Base-by-base conservation (phyloP, 2,888 invertebrate species). In the Pimpla rufipes region DNA sequence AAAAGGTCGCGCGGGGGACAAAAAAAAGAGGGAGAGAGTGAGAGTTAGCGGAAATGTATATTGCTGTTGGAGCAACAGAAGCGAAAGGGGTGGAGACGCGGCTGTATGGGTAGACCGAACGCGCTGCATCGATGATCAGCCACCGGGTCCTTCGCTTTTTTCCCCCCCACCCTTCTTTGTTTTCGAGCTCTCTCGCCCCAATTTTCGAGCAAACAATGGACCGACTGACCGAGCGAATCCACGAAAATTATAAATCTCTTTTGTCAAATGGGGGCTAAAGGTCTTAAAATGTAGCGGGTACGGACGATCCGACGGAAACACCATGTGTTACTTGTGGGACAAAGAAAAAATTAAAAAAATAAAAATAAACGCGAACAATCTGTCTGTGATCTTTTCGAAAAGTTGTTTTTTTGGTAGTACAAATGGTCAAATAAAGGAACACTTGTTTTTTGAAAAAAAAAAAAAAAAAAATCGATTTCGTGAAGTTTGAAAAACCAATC, bases 11-110 rank as follows among this genome's bases (percentile, higher is more conserved):
- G n/a, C 29, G 3, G 5, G 2, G 29, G 29, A 29, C n/a, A 29
- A 29, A 29, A 29, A 29, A 5, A 5, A 3, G 29, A 29, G 11
- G 21, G 47, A 74, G 11, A n/a, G 67, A 52, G 50, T 42, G 79
- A 74, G 59, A 62, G 74, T 57, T 75, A 57, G 64, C 62, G 55
- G 55, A 68, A 78, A 78, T 68, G 67, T 64, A 55, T 45, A 82
- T 66, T 55, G 37, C 62, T 10, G 35, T 68, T 64, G 23, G 11
- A 79, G n/a, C 23, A 10, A 52, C 67, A 18, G 47, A 35, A 23
- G 23, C 77, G 37, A 62, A 50, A 52, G 37, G 21, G 29, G 21
- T 23, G 18, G 23, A 62, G 16, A 42, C 7, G 40, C 21, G 4
- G 10, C 62, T 73, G 47, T n/a, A n/a, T 37, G 52, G 10, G 37